Evolutionary conservation across 2,113 vertebrate genomes (phyloP), one percentile per base, ranked within the genome.

Genomic region (Prunella himalayana): DNA sequence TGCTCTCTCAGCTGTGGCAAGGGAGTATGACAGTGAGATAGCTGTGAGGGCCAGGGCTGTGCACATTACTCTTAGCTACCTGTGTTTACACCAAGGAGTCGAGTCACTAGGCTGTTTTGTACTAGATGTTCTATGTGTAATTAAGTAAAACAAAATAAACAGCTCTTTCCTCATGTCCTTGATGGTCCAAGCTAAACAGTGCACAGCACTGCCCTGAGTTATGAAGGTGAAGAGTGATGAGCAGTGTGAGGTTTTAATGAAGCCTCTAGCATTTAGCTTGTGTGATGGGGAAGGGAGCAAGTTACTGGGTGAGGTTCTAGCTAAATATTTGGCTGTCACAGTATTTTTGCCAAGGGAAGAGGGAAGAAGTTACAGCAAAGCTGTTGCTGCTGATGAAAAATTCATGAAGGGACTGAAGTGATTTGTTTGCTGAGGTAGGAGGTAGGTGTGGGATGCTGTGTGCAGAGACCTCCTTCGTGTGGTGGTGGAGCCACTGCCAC

Each of bases 81-180:
- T 22, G 10, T 71, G 56, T 75, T 95, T 60, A 68, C 6, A 17
- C 27, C 13, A 30, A 66, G 44, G 35, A 75, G 49, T 47, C 0
- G 0, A n/a, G 64, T 65, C n/a, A 27, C 44, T 35, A 50, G n/a
- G 53, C 37, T 89, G 33, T 78, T 90, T 44, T 50, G 65, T 51
- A 33, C 66, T 82, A 19, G 15, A 10, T 88, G 18, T 54, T 73
- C 6, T 9, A 54, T 1, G 2, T 75, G 33, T 79, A 71, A 92
- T 94, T 92, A 90, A 54, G 42, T 23, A 35, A 88, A 82, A 59
- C 56, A 83, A 82, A 94, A 60, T 33, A 64, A 92, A 56, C 45
- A 81, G 59, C 54, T 65, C 33, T 76, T 84, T 61, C 49, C 37
- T 77, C 23, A 5, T 53, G 68, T 68, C 42, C 42, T 53, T 47